Evolutionary conservation across 1,140 invertebrate species (phyloP).

Genomic region (Cydia fagiglandana): DNA sequence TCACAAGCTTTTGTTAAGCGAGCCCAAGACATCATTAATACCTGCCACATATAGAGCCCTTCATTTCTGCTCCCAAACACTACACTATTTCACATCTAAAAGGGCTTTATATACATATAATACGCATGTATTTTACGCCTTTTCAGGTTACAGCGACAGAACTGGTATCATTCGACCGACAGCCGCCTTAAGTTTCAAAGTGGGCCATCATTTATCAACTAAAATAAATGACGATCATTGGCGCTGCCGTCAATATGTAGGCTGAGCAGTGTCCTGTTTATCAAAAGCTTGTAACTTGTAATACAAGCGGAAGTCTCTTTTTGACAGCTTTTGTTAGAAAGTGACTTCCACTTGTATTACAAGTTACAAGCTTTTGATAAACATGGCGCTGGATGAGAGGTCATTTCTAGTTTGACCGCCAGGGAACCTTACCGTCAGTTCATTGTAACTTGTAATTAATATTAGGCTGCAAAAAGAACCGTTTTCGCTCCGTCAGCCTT

Average conservation of each 20-base stretch:
- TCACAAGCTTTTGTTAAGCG: neutral
- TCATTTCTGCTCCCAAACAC: neutral
- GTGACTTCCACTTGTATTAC: no score
- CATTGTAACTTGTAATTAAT: no score
- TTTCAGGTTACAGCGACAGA: neutral
- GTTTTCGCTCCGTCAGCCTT: neutral
- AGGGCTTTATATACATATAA: neutral
- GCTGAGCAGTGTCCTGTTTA: no score
- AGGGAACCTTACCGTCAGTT: neutral
- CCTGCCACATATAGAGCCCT: neutral
- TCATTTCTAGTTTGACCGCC: neutral
- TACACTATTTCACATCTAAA: neutral
- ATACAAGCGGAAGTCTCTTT: no score
- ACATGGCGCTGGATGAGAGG: no score
- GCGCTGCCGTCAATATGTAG: neutral
- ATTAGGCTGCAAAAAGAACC: no score
- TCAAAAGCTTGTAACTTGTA: no score
- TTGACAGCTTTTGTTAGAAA: no score
- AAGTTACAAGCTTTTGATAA: no score
- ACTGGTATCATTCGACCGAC: slow-evolving; percentile 6
- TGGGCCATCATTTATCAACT: slow-evolving; percentile 20
- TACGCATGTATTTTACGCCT: neutral
- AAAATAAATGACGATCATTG: slow-evolving; percentile 27
- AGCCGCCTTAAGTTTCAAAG: neutral
- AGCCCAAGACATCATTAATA: slow-evolving; percentile 3